Conservation (phyloP, 2,113 vertebrate species). For the Oplegnathus fasciatus region DNA sequence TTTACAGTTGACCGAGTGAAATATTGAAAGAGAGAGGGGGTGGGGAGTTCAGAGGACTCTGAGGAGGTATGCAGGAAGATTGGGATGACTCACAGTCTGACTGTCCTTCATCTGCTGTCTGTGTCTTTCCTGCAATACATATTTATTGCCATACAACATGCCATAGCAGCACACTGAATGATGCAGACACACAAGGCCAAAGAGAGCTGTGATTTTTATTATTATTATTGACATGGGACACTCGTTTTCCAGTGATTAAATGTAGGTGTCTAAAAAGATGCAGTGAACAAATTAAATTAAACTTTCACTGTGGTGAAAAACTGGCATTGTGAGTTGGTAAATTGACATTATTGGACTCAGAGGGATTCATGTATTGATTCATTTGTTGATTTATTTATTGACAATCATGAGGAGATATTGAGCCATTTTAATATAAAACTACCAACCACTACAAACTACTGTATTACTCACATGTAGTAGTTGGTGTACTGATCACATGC, state of each 20-base stretch:
- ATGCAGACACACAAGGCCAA: not conserved
- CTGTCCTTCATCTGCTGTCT: too few species aligned
- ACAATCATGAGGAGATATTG: not conserved
- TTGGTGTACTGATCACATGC: not conserved
- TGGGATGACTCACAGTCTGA: slow-evolving; percentile 16
- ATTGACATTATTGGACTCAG: not conserved
- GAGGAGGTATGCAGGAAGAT: not conserved
- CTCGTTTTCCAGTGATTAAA: not conserved
- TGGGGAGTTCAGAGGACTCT: not conserved
- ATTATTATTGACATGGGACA: not conserved
- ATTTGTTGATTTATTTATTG: not conserved
- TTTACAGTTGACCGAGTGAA: not conserved
- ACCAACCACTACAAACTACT: not conserved
- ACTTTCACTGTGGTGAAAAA: not conserved
- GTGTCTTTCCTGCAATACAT: not conserved
- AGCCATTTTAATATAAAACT: not conserved
- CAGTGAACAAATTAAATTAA: not conserved
- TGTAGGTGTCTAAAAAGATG: not conserved
- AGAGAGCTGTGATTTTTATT: not conserved
- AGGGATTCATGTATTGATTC: too few species aligned
- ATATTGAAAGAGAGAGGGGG: not conserved
- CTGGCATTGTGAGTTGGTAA: not conserved
- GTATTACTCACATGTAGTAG: not conserved
- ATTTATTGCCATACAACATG: not conserved
- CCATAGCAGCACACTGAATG: too few species aligned